Conservation (phyloP, 37 sponge, comb jelly and placozoan genomes). For the Aphrocallistes beatrix region DNA sequence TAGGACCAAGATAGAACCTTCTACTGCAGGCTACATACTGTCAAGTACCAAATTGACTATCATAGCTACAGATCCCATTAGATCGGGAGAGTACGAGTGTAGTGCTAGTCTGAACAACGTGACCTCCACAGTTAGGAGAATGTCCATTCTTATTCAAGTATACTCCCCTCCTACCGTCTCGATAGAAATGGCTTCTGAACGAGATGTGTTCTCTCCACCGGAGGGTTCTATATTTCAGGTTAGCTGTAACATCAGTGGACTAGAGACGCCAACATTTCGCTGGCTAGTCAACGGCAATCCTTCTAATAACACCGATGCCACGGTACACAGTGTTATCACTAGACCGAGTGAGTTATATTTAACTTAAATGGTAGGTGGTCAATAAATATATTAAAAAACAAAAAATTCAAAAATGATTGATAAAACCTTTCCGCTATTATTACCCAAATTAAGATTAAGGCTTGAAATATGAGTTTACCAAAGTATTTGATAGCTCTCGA, state of each 20-base stretch:
- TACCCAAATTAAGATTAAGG: no score
- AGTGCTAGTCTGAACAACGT: background rate
- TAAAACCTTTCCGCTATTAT: no score
- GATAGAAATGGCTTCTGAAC: background rate
- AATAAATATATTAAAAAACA: no score
- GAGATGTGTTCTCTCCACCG: background rate
- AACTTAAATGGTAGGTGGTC: no score
- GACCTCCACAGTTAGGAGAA: background rate
- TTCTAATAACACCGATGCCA: no score
- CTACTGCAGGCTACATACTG: background rate
- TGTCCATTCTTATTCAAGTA: background rate
- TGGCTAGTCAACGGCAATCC: background rate
- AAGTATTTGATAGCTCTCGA: background rate
- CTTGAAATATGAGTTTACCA: no score
- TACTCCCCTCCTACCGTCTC: background rate
- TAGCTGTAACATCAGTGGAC: background rate
- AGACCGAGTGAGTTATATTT: no score
- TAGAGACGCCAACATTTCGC: background rate
- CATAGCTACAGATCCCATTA: background rate
- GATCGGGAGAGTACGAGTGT: background rate
- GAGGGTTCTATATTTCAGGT: background rate
- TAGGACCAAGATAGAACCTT: background rate
- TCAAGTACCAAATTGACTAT: background rate
- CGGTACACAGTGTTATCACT: no score
- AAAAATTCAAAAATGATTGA: no score